phyloP scores from a whole-genome alignment of 2,888 invertebrate species.

The Galerucella nymphaeae region DNA sequence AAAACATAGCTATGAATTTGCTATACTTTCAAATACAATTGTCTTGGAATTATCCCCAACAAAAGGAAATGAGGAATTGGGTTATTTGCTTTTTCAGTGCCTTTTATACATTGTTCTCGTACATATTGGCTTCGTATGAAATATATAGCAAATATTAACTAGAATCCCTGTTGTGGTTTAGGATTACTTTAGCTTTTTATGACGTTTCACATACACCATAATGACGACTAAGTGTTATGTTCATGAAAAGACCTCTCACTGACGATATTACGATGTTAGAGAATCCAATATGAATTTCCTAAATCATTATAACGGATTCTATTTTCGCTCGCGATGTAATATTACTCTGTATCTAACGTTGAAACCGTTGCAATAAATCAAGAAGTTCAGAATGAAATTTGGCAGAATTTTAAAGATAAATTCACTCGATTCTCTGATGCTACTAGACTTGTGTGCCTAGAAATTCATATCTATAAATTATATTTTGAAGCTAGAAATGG shows the following conservation, averaged over 20 bases:
- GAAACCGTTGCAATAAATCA: slow-evolving; percentile 39
- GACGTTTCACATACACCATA: neutral
- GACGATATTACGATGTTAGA: slow-evolving; percentile 46
- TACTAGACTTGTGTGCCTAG: slow-evolving; percentile 7
- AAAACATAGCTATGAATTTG: too few relatives aligned
- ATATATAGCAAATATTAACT: neutral
- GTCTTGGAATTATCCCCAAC: too few relatives aligned
- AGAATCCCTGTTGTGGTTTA: neutral
- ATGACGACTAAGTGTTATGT: slow-evolving; percentile 26
- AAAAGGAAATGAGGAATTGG: neutral
- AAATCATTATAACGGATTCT: slow-evolving; percentile 49
- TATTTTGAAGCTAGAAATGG: slow-evolving; percentile 9
- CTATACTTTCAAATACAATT: too few relatives aligned
- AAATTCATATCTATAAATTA: slow-evolving; percentile 21
- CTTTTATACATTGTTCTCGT: neutral
- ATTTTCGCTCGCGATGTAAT: slow-evolving; percentile 42
- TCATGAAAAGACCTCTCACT: slow-evolving; percentile 31
- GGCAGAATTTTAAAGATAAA: slow-evolving; percentile 38
- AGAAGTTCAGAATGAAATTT: slow-evolving; percentile 39
- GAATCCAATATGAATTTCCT: slow-evolving; percentile 50
- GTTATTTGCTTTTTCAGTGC: neutral
- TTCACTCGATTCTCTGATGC: slow-evolving; percentile 17
- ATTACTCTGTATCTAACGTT: slow-evolving; percentile 40
- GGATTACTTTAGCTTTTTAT: neutral
- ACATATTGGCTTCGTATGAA: neutral